Evolutionary conservation across 2,888 invertebrate genomes (phyloP).

Genomic region (Mactromeris polynyma): DNA sequence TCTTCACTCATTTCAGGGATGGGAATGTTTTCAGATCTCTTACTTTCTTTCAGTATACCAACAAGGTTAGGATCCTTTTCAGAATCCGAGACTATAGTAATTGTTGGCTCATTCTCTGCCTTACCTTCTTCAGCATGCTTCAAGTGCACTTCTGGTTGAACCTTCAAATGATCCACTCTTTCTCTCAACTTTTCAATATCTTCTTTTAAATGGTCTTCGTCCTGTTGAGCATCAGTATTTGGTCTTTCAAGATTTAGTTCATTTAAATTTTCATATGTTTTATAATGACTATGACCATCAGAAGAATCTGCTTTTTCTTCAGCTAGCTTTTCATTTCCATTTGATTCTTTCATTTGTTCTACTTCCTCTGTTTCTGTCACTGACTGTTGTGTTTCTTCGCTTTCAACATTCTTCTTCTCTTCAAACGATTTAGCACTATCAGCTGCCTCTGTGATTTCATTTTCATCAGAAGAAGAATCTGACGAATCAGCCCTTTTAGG

Average conservation of each 20-base stretch:
- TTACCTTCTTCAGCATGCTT: neutral
- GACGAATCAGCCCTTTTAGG: conserved; percentile 57
- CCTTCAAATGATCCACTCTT: conserved; percentile 42
- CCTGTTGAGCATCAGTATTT: conserved; percentile 41
- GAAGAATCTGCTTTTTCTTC: conserved; percentile 18
- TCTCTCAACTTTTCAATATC: conserved; percentile 49
- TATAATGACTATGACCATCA: conserved; percentile 47
- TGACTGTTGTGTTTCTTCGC: neutral
- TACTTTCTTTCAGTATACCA: conserved; percentile 66
- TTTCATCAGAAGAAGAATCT: conserved; percentile 54
- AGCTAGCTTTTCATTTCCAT: neutral
- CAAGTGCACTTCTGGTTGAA: conserved; percentile 1
- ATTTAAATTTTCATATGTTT: conserved; percentile 60
- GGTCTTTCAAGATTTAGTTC: conserved; percentile 49
- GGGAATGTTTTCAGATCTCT: conserved; percentile 47
- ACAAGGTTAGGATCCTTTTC: conserved; percentile 54
- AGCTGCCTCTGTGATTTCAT: neutral
- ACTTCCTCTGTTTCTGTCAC: no score
- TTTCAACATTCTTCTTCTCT: conserved; percentile 27
- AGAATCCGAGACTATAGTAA: conserved; percentile 36
- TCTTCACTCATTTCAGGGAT: conserved; percentile 58
- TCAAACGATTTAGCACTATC: conserved; percentile 24
- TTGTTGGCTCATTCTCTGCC: neutral
- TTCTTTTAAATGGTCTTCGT: conserved; percentile 34
- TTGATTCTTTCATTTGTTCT: neutral